A percentile compares a stretch with the other conserved stretches of the same genome.
These are phyloP conservation scores for Drosophila merina DNA, from an alignment of 2,888 invertebrate species.

Conservation along the genomic window DNA sequence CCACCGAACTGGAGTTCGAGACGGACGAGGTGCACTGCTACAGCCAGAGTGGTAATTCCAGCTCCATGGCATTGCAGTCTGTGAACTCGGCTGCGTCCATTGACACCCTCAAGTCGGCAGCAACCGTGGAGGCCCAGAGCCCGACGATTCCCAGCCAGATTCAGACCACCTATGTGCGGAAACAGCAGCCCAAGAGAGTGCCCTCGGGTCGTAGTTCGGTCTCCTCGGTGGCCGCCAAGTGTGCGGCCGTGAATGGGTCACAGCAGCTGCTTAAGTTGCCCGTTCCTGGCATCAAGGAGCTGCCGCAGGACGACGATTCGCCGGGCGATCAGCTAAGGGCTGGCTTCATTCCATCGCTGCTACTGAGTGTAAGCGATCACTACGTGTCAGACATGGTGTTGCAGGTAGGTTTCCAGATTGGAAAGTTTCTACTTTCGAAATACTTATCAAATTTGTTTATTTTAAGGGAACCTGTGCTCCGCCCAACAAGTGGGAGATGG, in stretches of 20 bases:
- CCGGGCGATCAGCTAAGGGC: constrained; percentile 79
- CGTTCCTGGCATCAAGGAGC: constrained; percentile 84
- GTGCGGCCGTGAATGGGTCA: constrained; percentile 72
- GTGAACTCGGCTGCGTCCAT: constrained; percentile 78
- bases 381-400: constrained; percentile 91
- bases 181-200: constrained; percentile 66
- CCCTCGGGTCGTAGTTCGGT: constrained; percentile 75
- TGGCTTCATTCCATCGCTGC: constrained; percentile 86
- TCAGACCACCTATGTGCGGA: constrained; percentile 50
- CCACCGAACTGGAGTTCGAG: constrained; percentile 88
- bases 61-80: constrained; percentile 53
- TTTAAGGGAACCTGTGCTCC: constrained; percentile 86
- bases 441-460: background rate
- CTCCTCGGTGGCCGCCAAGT: constrained; percentile 79
- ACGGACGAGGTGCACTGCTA: constrained; percentile 82
- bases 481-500: constrained; percentile 86
- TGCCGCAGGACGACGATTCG: constrained; percentile 79
- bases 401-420: constrained; percentile 85
- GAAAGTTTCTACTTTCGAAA: background rate
- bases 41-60: constrained; percentile 38
- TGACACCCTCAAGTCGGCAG: constrained; percentile 77
- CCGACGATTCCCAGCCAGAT: constrained; percentile 15
- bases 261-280: constrained; percentile 80
- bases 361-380: constrained; percentile 87
- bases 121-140: constrained; percentile 52